phyloP scores from a whole-genome alignment of 1,140 invertebrate genomes.

The Saccostrea cuccullata region DNA sequence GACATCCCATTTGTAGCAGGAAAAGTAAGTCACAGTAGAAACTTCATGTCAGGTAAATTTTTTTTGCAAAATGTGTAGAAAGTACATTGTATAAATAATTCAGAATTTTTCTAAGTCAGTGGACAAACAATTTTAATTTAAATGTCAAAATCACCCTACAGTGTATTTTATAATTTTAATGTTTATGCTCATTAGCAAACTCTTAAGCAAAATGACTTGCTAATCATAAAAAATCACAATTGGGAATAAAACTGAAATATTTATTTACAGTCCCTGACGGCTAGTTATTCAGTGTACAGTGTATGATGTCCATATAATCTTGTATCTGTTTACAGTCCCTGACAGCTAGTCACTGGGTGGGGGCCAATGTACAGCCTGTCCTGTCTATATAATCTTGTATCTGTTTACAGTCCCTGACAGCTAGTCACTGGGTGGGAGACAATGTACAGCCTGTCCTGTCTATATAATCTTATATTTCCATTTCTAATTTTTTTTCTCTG shows the following conservation, averaged over 20 bases:
- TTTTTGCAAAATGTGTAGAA: too few species aligned
- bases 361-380: constrained; percentile 78
- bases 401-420: constrained; percentile 71
- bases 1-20: constrained; percentile 79
- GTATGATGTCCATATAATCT: background rate
- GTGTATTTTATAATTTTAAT: too few species aligned
- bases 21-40: constrained; percentile 68
- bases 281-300: too few species aligned
- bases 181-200: too few species aligned
- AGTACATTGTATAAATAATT: too few species aligned
- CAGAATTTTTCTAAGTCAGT: too few species aligned
- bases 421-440: constrained; percentile 76
- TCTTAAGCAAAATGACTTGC: too few species aligned
- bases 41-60: background rate
- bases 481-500: too few species aligned
- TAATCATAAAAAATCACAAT: too few species aligned
- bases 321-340: constrained; percentile 54
- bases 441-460: constrained; percentile 78
- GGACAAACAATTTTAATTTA: too few species aligned
- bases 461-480: constrained; percentile 71
- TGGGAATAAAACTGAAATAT: too few species aligned
- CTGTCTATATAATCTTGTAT: background rate
- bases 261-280: constrained; percentile 42
- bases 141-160: too few species aligned
- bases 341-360: constrained; percentile 75